These are phyloP conservation scores for Pseudococcus viburni DNA, from an alignment of 2,888 invertebrate species.

Conservation along the genomic window DNA sequence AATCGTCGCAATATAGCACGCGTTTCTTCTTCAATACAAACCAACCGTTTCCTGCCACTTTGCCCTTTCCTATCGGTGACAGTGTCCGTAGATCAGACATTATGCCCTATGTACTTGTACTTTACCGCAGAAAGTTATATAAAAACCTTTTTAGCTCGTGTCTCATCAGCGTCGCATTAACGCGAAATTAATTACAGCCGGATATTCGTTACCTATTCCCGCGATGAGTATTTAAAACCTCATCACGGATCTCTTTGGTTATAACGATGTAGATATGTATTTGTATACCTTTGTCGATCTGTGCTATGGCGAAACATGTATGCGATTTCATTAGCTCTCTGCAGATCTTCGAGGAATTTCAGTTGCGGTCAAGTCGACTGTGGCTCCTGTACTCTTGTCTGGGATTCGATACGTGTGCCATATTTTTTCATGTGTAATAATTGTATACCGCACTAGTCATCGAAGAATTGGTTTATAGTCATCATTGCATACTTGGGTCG, in stretches of 20 bases:
- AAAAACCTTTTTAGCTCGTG: conserved; percentile 16
- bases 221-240: conserved; percentile 41
- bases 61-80: background rate
- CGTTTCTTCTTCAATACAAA: background rate
- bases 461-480: too few relatives aligned
- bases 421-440: too few relatives aligned
- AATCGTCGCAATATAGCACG: conserved; percentile 6
- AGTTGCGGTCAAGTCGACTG: background rate
- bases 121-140: conserved; percentile 30
- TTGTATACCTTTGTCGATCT: background rate
- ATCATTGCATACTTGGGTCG: too few relatives aligned
- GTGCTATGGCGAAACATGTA: background rate
- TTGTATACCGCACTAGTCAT: too few relatives aligned
- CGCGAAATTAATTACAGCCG: conserved; percentile 43
- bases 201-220: conserved; percentile 14
- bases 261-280: background rate
- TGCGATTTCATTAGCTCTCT: background rate
- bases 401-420: too few relatives aligned
- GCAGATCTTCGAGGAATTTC: background rate
- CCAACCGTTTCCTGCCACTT: conserved; percentile 3
- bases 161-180: background rate
- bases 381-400: background rate
- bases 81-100: background rate
- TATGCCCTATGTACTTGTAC: background rate
- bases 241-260: conserved; percentile 18